A percentile compares a stretch with the other conserved stretches of the same genome.
These are phyloP conservation scores for Bubalus kerabau DNA, from an alignment of 2,113 vertebrate species.

Conservation along the genomic window DNA sequence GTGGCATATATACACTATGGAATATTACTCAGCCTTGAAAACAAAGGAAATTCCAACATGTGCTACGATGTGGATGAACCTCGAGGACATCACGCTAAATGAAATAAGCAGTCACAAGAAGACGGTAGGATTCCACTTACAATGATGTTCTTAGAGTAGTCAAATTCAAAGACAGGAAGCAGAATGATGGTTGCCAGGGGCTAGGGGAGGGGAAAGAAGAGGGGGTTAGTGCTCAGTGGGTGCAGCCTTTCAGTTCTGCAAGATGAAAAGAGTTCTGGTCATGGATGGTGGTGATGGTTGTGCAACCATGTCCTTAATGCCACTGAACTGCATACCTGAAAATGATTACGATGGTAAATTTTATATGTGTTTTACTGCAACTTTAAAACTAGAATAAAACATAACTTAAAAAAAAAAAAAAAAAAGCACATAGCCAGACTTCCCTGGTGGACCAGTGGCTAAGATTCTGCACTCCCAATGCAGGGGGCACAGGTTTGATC, in stretches of 20 bases:
- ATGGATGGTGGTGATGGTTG: rapidly evolving
- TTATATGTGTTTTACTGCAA: background rate
- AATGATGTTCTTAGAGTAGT: background rate
- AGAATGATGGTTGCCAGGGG: background rate
- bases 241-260: background rate
- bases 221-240: background rate
- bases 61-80: background rate
- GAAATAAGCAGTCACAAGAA: background rate
- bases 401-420: background rate
- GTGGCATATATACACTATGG: too few species aligned
- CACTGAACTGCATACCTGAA: background rate
- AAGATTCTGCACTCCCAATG: background rate
- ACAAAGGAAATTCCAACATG: background rate
- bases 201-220: background rate
- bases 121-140: background rate
- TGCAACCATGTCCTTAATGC: background rate
- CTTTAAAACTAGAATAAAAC: slow-evolving; percentile 1
- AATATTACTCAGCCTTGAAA: background rate
- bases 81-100: background rate
- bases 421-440: background rate
- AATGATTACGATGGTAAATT: background rate
- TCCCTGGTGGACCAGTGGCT: background rate
- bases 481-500: background rate
- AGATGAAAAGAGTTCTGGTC: background rate
- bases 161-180: background rate